phyloP scores from a whole-genome alignment of 2,888 invertebrate genomes.

The Caenorhabditis plicata region DNA sequence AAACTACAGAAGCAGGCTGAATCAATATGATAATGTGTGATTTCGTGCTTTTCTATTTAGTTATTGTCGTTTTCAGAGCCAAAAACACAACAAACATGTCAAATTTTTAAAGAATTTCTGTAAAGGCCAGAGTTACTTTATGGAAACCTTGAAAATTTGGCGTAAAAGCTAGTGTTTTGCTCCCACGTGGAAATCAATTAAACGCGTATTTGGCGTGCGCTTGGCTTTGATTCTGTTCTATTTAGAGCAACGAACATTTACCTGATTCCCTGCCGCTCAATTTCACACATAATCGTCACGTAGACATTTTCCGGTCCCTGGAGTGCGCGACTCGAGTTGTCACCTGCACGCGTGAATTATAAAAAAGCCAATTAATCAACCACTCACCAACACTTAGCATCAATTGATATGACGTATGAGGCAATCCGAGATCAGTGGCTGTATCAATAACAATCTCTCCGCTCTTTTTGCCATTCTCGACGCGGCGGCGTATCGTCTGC shows the following conservation, averaged over 20 bases:
- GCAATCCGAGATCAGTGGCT: constrained; percentile 54
- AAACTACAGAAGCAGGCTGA: no score
- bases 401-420: constrained; percentile 54
- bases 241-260: no score
- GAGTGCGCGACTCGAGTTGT: constrained; percentile 29
- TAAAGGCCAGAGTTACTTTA: no score
- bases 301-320: constrained; percentile 62
- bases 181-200: no score
- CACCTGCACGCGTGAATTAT: constrained; percentile 12
- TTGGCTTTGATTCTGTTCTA: background rate
- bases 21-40: no score
- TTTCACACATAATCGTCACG: constrained; percentile 58
- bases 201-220: constrained; percentile 9
- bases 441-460: constrained; percentile 58
- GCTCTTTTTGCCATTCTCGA: constrained; percentile 46
- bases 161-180: no score
- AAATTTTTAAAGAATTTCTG: no score
- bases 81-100: no score
- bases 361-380: background rate
- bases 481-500: constrained; percentile 38
- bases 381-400: constrained; percentile 42
- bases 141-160: no score
- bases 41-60: no score
- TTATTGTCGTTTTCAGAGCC: no score
- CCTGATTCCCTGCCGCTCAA: constrained; percentile 45